Base-by-base conservation (phyloP, 2,888 invertebrate genomes). In the Aleiodes leptofemur region DNA sequence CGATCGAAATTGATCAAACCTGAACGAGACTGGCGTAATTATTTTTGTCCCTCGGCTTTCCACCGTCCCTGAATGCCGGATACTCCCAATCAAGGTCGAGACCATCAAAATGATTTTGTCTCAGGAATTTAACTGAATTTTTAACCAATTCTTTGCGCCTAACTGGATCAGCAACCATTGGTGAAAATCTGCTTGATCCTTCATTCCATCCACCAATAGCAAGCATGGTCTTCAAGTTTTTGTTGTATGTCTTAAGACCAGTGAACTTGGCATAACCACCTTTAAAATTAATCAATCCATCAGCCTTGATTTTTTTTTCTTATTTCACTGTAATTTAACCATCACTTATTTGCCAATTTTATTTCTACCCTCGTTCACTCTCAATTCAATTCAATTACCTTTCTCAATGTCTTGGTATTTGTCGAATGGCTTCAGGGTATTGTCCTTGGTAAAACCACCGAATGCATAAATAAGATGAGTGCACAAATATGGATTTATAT, bases 131-230 rank as follows among this genome's bases (percentile, higher is more conserved):
- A 80, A 96, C 92, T 78, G 94, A 92, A 86, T 96, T 96, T 90
- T 94, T 95, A 73, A 96, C 95, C 85, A 97, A 95, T 86, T 95
- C 94, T 85, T 93, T 94, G 77, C 97, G 91, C 78, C 94, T 91
- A 51, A 95, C 95, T 3, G 93, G 86, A 82, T 93, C 94, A 1
- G 95, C 96, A 1, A 97, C 97, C 92, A 97, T 93, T n/a, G 96
- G 94, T 0, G 97, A 97, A 90, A 97, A 97, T 77, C 93, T 90
- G 14, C 94, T 92, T 0, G 97, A 97, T 14, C 96, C 97, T 89
- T 97, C 97, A 90, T 97, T 97, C 97, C 97, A 97, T 0, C 97
- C 94, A 0, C 97, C 97, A 83, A 97, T 96, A 9, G 97, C 97
- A 81, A 98, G 91, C 91, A 98, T 90, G 0, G 97, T 97, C 90